phyloP scores from a whole-genome alignment of 2,888 invertebrate genomes.

The Glyphotaelius pellucidus region DNA sequence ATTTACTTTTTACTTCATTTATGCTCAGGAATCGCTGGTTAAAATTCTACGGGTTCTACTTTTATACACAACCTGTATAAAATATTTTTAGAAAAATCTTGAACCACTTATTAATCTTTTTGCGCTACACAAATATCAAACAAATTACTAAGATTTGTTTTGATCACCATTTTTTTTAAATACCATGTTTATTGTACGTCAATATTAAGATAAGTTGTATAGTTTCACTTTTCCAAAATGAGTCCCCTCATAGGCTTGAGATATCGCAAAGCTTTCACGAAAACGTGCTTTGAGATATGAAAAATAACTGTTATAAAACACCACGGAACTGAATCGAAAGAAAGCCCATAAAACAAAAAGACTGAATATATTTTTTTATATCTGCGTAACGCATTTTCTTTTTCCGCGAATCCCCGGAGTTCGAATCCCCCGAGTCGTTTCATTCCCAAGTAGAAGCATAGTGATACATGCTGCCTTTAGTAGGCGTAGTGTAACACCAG shows the following conservation, averaged over 20 bases:
- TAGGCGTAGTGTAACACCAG: not conserved
- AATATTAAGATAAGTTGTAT: too few relatives aligned
- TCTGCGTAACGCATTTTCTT: conserved; percentile 13
- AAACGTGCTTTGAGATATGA: not conserved
- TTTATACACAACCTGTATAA: too few relatives aligned
- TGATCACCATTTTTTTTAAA: too few relatives aligned
- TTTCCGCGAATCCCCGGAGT: not conserved
- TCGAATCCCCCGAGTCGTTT: conserved; percentile 21
- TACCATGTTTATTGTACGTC: too few relatives aligned
- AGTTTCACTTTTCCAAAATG: not conserved
- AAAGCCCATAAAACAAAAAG: not conserved
- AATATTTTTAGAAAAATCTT: too few relatives aligned
- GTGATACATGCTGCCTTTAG: not conserved
- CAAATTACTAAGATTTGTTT: too few relatives aligned
- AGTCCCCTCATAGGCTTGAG: not conserved
- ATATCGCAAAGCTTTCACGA: not conserved
- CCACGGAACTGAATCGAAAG: not conserved
- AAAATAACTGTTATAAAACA: not conserved
- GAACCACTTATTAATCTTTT: too few relatives aligned
- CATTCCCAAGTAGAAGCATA: not conserved
- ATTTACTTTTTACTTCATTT: too few relatives aligned
- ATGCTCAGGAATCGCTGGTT: too few relatives aligned
- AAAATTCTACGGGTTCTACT: too few relatives aligned
- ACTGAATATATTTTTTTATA: not conserved
- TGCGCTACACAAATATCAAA: too few relatives aligned